Percentiles rank a stretch among this genome's conserved stretches.
phyloP scores from a whole-genome alignment of 2,113 vertebrate species.

The Semnornis frantzii region DNA sequence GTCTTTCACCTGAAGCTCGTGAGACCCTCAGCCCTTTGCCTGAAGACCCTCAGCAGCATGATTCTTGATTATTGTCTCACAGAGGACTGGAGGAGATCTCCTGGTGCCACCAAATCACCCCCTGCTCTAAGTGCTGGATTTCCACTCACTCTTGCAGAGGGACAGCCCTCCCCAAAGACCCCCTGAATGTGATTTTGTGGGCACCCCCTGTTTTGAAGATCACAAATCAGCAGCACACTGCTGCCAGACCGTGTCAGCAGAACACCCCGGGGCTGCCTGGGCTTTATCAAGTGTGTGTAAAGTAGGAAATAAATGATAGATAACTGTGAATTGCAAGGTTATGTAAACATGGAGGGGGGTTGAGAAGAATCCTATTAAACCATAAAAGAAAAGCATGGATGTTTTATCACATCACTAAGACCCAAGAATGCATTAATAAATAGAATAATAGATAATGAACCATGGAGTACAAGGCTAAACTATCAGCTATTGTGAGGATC shows the following conservation, averaged over 20 bases:
- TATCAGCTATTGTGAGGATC: slow-evolving; percentile 52
- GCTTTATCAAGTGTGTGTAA: background rate
- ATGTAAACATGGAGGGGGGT: slow-evolving; percentile 49
- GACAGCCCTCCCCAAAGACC: too few relatives aligned
- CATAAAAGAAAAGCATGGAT: slow-evolving; percentile 61
- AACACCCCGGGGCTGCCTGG: background rate
- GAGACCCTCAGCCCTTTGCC: background rate
- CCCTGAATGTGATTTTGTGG: background rate
- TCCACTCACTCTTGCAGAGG: background rate
- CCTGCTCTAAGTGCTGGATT: rapidly evolving
- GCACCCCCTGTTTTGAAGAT: background rate
- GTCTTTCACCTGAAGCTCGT: background rate
- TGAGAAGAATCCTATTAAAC: slow-evolving; percentile 55
- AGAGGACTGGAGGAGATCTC: background rate
- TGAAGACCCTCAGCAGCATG: rapidly evolving
- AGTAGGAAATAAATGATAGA: slow-evolving; percentile 62
- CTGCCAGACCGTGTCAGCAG: rapidly evolving
- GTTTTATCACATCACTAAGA: slow-evolving; percentile 68
- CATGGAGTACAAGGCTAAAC: slow-evolving; percentile 58
- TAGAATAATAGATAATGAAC: slow-evolving; percentile 67
- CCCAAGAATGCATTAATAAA: slow-evolving; percentile 72
- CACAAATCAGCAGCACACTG: rapidly evolving
- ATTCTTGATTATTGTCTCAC: rapidly evolving
- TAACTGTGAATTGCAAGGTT: slow-evolving; percentile 60
- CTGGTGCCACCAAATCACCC: background rate